Evolutionary conservation across 2,797 vertebrate genomes (phyloP).

Genomic region (Graptemys geographica): DNA sequence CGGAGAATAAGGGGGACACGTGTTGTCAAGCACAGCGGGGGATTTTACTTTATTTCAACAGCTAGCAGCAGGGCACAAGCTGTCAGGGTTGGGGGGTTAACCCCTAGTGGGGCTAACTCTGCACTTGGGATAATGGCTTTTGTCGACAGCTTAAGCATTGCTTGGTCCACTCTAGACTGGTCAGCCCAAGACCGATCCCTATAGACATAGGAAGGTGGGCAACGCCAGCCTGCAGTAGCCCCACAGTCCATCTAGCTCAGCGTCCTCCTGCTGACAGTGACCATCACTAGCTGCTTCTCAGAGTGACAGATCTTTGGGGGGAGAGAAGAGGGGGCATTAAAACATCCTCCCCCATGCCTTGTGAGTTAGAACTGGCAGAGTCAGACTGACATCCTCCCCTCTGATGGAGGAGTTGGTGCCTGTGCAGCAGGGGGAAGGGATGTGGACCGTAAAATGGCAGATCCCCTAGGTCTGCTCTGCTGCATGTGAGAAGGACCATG

Average conservation of each 20-base stretch:
- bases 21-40: background rate
- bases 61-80: background rate
- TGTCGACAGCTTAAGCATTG: background rate
- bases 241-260: background rate
- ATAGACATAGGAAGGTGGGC: background rate
- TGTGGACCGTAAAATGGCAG: background rate
- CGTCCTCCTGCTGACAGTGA: background rate
- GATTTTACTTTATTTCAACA: background rate
- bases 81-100: background rate
- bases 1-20: background rate
- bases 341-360: background rate
- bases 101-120: background rate
- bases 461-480: background rate
- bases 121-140: background rate
- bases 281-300: background rate
- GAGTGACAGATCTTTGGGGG: background rate
- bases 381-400: background rate
- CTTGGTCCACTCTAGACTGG: background rate
- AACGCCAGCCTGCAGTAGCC: background rate
- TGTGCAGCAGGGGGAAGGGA: background rate
- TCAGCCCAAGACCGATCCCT: background rate
- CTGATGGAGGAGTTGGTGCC: background rate
- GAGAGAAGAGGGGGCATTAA: fast-evolving
- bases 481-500: background rate
- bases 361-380: background rate